Evolutionary conservation across 2,797 vertebrate species (phyloP).

Genomic region (Anas georgica): DNA sequence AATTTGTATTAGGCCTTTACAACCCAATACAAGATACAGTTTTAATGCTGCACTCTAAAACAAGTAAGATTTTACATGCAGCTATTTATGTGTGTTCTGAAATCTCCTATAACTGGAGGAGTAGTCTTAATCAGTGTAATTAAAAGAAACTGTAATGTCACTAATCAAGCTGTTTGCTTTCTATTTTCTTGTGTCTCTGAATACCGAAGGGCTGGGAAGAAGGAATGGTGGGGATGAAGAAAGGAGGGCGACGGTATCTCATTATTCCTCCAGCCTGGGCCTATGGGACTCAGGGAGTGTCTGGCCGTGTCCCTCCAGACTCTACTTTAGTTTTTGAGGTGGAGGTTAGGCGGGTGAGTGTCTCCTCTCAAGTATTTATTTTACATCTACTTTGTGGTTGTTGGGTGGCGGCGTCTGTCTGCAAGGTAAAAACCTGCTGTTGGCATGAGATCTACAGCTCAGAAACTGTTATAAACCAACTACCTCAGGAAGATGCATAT

Average conservation of each 20-base stretch:
- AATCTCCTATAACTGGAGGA: neutral
- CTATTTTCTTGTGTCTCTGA: neutral
- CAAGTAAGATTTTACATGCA: neutral
- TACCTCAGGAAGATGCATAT: neutral
- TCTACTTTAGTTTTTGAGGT: slow-evolving; percentile 89
- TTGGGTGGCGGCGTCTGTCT: neutral
- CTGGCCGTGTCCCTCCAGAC: slow-evolving; percentile 84
- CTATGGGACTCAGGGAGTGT: slow-evolving; percentile 87
- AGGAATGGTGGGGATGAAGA: slow-evolving; percentile 93
- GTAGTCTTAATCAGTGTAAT: neutral
- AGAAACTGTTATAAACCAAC: neutral
- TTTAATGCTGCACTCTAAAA: neutral
- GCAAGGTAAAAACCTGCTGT: neutral
- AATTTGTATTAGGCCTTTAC: neutral
- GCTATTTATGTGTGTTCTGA: neutral
- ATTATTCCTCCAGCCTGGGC: slow-evolving; percentile 85
- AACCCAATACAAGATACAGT: neutral
- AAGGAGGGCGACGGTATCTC: slow-evolving; percentile 86
- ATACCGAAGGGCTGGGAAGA: slow-evolving; percentile 91
- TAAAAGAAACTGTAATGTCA: neutral
- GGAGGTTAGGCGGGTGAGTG: slow-evolving; percentile 88
- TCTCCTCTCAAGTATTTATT: neutral
- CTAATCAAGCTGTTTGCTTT: neutral
- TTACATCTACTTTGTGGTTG: neutral
- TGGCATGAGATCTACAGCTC: neutral